Evolutionary conservation across 2,888 invertebrate species (phyloP), one percentile per base, ranked within the genome.

Genomic region (Eurytoma adleriae): DNA sequence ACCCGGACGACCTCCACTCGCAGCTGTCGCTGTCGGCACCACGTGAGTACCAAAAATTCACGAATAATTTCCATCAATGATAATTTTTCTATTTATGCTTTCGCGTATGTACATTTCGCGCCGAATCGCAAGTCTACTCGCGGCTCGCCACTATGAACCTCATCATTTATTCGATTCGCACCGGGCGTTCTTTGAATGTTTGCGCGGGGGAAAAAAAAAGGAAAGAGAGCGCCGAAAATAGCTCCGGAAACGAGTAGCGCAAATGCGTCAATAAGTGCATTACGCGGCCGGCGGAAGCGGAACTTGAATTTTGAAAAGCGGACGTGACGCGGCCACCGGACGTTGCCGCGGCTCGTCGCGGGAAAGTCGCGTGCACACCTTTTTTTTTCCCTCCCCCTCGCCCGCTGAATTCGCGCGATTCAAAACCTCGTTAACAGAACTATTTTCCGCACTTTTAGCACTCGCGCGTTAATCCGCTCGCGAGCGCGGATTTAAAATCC

Each of bases 201-300:
- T 79, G 57, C 30, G 27, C 66, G 64, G 61, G 56, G 50, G 56
- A 66, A 66, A 40, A 77, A 18, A 27, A 52, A 71, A 67, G 61
- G 50, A 72, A 75, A 66, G 40, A 66, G 71, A 64, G 30, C 4
- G 40, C 40, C 54, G 77, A 82, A 76, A 79, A 80, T 78, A 77
- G 74, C 70, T 67, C 62, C 78, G 78, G 78, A 78, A 80, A 70
- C 78, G 80, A 74, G 69, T 48, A 73, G 77, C 74, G 79, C 67
- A 80, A 82, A 82, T 80, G 74, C 74, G 67, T 85, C 85, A 85
- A 76, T 86, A 86, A 86, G 86, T 84, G 85, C 80, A 86, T 86
- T 86, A 85, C 83, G 82, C 73, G 81, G 72, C 72, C 80, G 78
- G 74, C 83, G 83, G 84, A 79, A 85, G 78, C 84, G 85, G 84